Conservation (phyloP, 2,888 invertebrate genomes). For the Sycophila texana region DNA sequence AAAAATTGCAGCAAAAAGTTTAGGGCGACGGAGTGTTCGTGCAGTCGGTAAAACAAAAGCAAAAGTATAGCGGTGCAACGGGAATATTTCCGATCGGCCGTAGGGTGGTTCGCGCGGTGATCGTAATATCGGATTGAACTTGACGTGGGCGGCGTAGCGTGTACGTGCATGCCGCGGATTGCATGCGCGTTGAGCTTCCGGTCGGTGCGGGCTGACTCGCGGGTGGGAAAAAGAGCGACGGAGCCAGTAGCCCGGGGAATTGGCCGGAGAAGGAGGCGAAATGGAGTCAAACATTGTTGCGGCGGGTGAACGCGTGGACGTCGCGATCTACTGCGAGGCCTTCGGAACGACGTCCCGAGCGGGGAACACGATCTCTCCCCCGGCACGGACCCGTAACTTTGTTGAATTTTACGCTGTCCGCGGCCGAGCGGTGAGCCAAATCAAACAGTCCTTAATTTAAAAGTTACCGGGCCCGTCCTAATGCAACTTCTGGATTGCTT, state of each 20-base stretch:
- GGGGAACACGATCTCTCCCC: neutral
- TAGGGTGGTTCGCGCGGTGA: neutral
- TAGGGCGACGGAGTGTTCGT: neutral
- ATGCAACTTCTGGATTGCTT: conserved; percentile 46
- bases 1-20: neutral
- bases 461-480: conserved; percentile 45
- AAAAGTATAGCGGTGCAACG: neutral
- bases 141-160: conserved; percentile 13
- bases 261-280: conserved; percentile 21
- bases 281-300: conserved; percentile 62
- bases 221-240: neutral
- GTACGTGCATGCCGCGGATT: neutral
- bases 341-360: neutral
- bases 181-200: conserved; percentile 3
- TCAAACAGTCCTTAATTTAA: conserved; percentile 71
- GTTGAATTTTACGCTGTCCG: conserved; percentile 73
- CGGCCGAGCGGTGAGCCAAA: conserved; percentile 67
- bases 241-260: neutral
- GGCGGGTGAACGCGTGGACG: conserved; percentile 16
- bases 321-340: no score
- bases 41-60: neutral
- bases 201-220: neutral
- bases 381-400: conserved; percentile 61
- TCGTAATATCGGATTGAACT: conserved; percentile 35
- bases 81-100: conserved; percentile 3